Evolutionary conservation across 2,113 vertebrate species (phyloP), one percentile per base, ranked within the genome.

Genomic region (Heterotis niloticus): DNA sequence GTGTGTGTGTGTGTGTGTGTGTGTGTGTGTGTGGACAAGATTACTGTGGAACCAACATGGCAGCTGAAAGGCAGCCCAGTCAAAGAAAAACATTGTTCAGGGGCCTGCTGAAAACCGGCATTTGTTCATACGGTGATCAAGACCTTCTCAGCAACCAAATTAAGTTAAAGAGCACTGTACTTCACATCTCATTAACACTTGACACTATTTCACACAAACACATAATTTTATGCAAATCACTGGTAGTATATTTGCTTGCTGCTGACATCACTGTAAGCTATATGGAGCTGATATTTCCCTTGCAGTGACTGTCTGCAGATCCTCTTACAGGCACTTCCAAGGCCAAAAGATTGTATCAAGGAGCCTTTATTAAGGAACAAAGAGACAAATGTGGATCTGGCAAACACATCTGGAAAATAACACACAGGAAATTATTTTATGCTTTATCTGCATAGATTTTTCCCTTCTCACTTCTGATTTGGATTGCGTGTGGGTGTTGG

Each of bases 371-470:
- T 92, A 90, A 90, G 86, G 78, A 26, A 82, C 77, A 73, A 75
- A 79, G 85, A 18, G 89, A 88, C 82, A 82, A 84, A 90, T 87
- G 89, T 89, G 89, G 89, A 90, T 90, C 85, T 86, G 84, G 84
- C 81, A 80, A 81, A 79, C 85, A 84, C 86, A 88, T 89, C 90
- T 88, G 87, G 89, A 86, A 62, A 62, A 17, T 62, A 3, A 62
- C 13, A 62, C 10, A 11, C 59, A 62, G 59, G 11, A 17, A 62
- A 14, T 62, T 1, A 14, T 62, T 11, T 20, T 44, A 44, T 44
- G 34, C 7, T 44, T 44, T 4, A 44, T 87, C 87, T 86, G 89
- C 84, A 85, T 64, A 16, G 69, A 84, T 56, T 71, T 84, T 75
- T 85, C 85, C 34, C 34, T 44, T 44, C 34, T 44, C 3, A 44